Evolutionary conservation across 2,113 vertebrate species (phyloP).

Genomic region (Istiophorus platypterus): DNA sequence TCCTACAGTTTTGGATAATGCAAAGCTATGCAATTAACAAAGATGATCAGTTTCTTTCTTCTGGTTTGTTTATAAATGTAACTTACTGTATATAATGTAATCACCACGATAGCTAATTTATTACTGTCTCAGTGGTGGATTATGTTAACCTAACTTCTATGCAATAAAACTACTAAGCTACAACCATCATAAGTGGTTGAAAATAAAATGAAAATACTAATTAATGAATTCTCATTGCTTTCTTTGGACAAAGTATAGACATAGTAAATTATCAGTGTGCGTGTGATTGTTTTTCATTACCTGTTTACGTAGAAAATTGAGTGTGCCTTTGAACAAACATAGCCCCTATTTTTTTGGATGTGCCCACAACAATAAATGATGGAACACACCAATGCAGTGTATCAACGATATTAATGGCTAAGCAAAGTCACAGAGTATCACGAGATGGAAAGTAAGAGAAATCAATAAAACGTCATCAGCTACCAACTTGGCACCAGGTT

Average conservation of each 20-base stretch:
- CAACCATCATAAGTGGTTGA: background rate
- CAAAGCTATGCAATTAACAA: background rate
- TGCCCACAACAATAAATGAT: background rate
- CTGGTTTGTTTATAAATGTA: background rate
- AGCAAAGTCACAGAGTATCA: background rate
- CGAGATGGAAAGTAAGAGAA: background rate
- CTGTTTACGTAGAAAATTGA: background rate
- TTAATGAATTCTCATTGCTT: background rate
- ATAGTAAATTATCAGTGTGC: background rate
- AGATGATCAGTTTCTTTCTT: background rate
- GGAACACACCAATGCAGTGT: background rate
- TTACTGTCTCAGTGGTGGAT: background rate
- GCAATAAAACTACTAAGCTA: background rate
- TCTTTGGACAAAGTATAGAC: background rate
- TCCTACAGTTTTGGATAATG: background rate
- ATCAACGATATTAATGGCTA: background rate
- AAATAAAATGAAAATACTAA: background rate
- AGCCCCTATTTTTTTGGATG: background rate
- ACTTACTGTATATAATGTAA: background rate
- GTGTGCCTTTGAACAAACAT: background rate
- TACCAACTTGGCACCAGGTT: background rate
- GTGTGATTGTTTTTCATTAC: background rate
- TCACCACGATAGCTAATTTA: background rate
- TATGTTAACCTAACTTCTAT: background rate
- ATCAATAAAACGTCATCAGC: background rate